Evolutionary conservation across 2,113 vertebrate genomes (phyloP), one percentile per base, ranked within the genome.

Genomic region (Odobenus rosmarus): DNA sequence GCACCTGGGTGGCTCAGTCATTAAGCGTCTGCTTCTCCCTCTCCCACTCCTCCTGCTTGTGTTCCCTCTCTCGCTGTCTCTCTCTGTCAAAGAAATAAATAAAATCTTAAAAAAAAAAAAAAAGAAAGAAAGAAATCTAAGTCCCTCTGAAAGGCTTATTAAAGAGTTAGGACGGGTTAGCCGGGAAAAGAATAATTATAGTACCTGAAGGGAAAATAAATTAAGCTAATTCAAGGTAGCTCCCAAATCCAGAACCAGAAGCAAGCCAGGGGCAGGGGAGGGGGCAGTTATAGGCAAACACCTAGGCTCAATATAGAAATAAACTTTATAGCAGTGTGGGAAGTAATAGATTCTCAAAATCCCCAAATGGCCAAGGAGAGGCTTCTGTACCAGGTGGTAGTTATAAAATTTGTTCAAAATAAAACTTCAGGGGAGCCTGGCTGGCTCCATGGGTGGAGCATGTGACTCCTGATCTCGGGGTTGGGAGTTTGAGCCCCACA

Each of bases 161-260:
- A 83, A 76, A n/a, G 57, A 36, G 21, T 84, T 85, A 88, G 21
- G 24, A 39, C 18, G 46, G 26, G 28, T 26, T 53, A 77, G 33
- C 33, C n/a, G 9, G 33, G 28, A 53, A 80, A 59, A 74, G 49
- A 88, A 53, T 36, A 77, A 39, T 12, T 51, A 53, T 26, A 13
- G 26, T 83, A 49, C 31, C 11, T 79, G 72, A 89, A n/a, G 14
- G 51, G 14, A 31, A 87, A 72, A 61, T n/a, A 62, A 55, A 88
- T 42, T 69, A 72, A 59, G 71, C 28, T 74, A 91, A 97, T 31
- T 81, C 71, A 74, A 26, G 23, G 12, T 36, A 86, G 62, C 31
- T 89, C 51, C 95, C 36, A 90, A 80, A 80, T 39, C 61, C n/a
- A 95, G 64, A 87, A 51, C 33, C 46, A 82, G 33, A 76, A 81